Conservation (phyloP, 2,113 vertebrate species). For the Brachionichthys hirsutus region DNA sequence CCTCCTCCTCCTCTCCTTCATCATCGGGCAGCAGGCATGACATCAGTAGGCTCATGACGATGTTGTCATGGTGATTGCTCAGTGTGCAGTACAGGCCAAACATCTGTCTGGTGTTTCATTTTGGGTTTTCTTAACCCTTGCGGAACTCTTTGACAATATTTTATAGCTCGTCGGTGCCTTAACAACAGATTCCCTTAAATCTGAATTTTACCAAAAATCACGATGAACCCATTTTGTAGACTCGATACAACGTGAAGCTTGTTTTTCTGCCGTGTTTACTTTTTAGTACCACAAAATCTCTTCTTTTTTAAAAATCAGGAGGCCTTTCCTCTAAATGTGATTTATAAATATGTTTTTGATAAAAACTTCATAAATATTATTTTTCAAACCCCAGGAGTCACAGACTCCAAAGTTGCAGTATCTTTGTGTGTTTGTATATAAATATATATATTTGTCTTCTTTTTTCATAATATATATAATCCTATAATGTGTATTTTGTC, state of each 20-base stretch:
- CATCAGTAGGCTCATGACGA: too few species aligned
- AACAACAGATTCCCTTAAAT: conserved; percentile 8
- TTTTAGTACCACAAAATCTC: conserved; percentile 3
- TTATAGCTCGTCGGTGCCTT: neutral
- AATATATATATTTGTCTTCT: conserved; percentile 50
- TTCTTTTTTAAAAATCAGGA: neutral
- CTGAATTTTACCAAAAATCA: conserved; percentile 3
- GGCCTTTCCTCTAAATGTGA: conserved; percentile 13
- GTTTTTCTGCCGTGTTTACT: neutral
- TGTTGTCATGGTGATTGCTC: too few species aligned
- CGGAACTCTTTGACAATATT: neutral
- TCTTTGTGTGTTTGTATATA: conserved; percentile 68
- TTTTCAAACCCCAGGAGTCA: conserved; percentile 37
- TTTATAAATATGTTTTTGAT: conserved; percentile 21
- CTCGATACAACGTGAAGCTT: conserved; percentile 25
- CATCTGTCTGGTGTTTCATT: too few species aligned
- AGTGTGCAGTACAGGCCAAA: too few species aligned
- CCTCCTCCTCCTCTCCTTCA: too few species aligned
- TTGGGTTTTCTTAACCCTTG: too few species aligned
- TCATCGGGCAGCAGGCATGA: too few species aligned
- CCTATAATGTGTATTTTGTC: conserved; percentile 51
- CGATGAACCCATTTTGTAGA: neutral
- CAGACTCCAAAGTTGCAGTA: conserved; percentile 70
- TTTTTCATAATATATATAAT: conserved; percentile 29
- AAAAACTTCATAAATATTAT: conserved; percentile 14